Conservation (phyloP, 2,113 vertebrate species). For the Daboia siamensis region DNA sequence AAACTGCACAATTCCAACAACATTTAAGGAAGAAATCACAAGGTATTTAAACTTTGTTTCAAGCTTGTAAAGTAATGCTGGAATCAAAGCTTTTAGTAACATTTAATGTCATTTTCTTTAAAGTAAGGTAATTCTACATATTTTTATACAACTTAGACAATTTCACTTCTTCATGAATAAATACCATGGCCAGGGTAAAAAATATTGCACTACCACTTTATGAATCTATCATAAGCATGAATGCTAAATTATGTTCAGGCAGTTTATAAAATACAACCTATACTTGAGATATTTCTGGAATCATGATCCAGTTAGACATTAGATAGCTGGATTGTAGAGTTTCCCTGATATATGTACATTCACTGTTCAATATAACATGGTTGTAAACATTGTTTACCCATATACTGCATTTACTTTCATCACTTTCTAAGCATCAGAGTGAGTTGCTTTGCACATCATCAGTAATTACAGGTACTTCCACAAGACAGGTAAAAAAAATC, state of each 20-base stretch:
- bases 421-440: not conserved
- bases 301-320: not conserved
- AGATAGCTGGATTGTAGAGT: not conserved
- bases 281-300: not conserved
- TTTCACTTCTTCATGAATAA: not conserved
- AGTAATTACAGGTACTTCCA: not conserved
- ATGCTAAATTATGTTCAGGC: not conserved
- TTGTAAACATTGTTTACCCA: not conserved
- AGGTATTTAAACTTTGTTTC: not conserved
- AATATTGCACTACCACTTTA: too few relatives aligned
- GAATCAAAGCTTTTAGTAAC: not conserved
- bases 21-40: not conserved
- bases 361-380: not conserved
- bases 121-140: not conserved
- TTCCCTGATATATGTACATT: not conserved
- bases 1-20: not conserved
- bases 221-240: not conserved
- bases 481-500: not conserved
- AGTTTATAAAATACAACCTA: not conserved
- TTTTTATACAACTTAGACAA: not conserved
- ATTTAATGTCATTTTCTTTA: not conserved
- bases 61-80: too few relatives aligned
- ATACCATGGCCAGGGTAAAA: not conserved
- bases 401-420: not conserved
- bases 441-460: not conserved